These are phyloP conservation scores for Agonopterix arenella DNA, from an alignment of 2,888 invertebrate genomes.

Conservation along the genomic window DNA sequence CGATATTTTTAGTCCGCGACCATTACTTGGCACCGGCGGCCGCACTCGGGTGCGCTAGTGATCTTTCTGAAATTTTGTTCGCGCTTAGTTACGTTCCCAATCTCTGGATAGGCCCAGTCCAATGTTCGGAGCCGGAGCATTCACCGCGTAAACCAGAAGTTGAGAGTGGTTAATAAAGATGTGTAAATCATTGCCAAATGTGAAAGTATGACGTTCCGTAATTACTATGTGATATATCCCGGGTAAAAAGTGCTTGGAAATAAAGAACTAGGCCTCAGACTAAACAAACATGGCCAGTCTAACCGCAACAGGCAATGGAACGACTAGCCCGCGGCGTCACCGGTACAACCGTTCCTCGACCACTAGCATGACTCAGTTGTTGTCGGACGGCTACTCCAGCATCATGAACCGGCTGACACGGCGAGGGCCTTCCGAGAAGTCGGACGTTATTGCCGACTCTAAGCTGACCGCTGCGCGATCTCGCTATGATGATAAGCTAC, in stretches of 20 bases:
- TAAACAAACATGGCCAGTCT: slow-evolving; percentile 47
- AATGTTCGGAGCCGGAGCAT: slow-evolving; percentile 45
- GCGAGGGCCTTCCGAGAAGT: slow-evolving; percentile 85
- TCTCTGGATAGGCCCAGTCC: slow-evolving; percentile 60
- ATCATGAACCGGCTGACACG: slow-evolving; percentile 88
- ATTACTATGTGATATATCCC: slow-evolving; percentile 54
- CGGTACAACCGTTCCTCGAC: slow-evolving; percentile 88
- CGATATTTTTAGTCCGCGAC: slow-evolving; percentile 82
- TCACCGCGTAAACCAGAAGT: slow-evolving; percentile 28
- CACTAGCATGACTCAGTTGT: slow-evolving; percentile 89
- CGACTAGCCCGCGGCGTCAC: slow-evolving; percentile 77
- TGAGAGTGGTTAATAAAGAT: slow-evolving; percentile 3
- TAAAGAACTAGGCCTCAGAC: slow-evolving; percentile 17
- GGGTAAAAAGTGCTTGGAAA: slow-evolving; percentile 45
- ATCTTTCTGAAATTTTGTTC: slow-evolving; percentile 70
- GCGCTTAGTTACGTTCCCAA: slow-evolving; percentile 64
- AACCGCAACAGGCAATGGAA: slow-evolving; percentile 50
- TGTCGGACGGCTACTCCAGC: slow-evolving; percentile 91
- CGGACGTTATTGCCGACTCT: slow-evolving; percentile 61
- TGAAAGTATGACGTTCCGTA: slow-evolving; percentile 53
- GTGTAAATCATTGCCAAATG: slow-evolving; percentile 11
- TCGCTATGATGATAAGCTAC: slow-evolving; percentile 61
- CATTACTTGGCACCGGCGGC: slow-evolving; percentile 81
- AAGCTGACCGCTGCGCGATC: slow-evolving; percentile 47
- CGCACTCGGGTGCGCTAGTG: slow-evolving; percentile 71